phyloP scores from a whole-genome alignment of 2,113 vertebrate species.

The Rhizomys pruinosus region DNA sequence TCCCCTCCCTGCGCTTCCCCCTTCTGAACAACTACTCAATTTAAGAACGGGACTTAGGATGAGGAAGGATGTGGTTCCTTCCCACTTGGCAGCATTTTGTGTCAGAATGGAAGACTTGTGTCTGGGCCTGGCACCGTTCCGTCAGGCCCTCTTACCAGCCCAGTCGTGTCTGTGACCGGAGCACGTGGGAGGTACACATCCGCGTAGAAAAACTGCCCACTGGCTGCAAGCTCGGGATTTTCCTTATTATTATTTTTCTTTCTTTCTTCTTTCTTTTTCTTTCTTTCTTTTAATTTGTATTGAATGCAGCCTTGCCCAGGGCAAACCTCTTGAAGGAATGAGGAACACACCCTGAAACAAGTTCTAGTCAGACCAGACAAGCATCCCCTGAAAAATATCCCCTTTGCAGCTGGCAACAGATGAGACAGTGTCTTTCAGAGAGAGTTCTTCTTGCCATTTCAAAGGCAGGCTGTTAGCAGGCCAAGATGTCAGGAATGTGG shows the following conservation, averaged over 20 bases:
- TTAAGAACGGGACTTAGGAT: constrained; percentile 75
- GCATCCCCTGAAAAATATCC: constrained; percentile 9
- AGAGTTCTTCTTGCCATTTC: constrained; percentile 41
- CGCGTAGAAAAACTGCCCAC: constrained; percentile 48
- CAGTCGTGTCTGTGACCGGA: constrained; percentile 70
- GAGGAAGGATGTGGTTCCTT: constrained; percentile 80
- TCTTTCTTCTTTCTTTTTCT: background rate
- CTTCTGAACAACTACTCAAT: constrained; percentile 75
- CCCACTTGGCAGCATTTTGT: constrained; percentile 73
- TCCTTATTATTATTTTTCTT: background rate
- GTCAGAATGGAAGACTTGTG: constrained; percentile 81
- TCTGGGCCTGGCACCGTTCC: constrained; percentile 78
- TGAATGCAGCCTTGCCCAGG: constrained; percentile 60
- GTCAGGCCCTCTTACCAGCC: constrained; percentile 61
- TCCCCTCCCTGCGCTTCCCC: constrained; percentile 57
- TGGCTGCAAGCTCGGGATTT: constrained; percentile 52
- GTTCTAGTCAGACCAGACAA: constrained; percentile 34
- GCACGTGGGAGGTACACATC: constrained; percentile 71
- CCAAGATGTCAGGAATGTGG: background rate
- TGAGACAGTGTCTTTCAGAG: constrained; percentile 63
- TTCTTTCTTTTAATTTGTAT: background rate
- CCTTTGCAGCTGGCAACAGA: constrained; percentile 39
- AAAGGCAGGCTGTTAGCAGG: constrained; percentile 39
- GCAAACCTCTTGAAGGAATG: constrained; percentile 56
- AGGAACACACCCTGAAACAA: constrained; percentile 64